Base-by-base conservation (phyloP, 1,140 invertebrate species). In the Oncopodura yosiiana region DNA sequence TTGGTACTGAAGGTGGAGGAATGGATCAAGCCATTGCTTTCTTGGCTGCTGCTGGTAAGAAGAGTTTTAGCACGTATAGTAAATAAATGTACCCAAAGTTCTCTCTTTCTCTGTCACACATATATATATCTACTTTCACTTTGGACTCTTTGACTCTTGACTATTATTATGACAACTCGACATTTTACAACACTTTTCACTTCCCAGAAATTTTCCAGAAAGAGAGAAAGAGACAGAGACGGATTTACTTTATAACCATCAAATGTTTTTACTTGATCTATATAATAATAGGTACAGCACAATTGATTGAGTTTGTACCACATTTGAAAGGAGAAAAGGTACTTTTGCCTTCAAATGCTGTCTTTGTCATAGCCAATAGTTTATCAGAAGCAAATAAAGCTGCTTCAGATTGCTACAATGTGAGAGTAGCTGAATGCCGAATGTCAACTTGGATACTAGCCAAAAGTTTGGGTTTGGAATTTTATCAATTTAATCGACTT, bases 1-100 rank as follows among this genome's bases (percentile, higher is more conserved):
- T 98, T 64, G 95, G 94, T 14, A 92, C 87, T 8, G 81, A 93
- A 73, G 94, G 94, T 26, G 96, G 95, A 34, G 95, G 94, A 59
- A 99, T 99, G 96, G 96, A 99, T 71, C 96, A 99, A 74, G 93
- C 95, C 0, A 97, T 97, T 65, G 89, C 89, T 44, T 90, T 97
- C 72, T 77, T 98, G 18, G 94, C 88, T 2, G 80, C 86, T 67
- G 71, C 80, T 70, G 91, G 90, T 79, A 70, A 70, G 57, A 61
- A 37, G 24, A 36, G 11, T n/a, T n/a, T n/a, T n/a, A n/a, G n/a
- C n/a, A n/a, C n/a, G n/a, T n/a, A n/a, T n/a, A n/a, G n/a, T n/a
- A n/a, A n/a, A n/a, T n/a, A n/a, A n/a, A n/a, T n/a, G n/a, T n/a
- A n/a, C n/a, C n/a, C n/a, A n/a, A n/a, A n/a, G n/a, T n/a, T n/a